A percentile compares a stretch with the other conserved stretches of the same genome.
phyloP scores from a whole-genome alignment of 2,797 vertebrate genomes.

The Enteromius paludinosus region DNA sequence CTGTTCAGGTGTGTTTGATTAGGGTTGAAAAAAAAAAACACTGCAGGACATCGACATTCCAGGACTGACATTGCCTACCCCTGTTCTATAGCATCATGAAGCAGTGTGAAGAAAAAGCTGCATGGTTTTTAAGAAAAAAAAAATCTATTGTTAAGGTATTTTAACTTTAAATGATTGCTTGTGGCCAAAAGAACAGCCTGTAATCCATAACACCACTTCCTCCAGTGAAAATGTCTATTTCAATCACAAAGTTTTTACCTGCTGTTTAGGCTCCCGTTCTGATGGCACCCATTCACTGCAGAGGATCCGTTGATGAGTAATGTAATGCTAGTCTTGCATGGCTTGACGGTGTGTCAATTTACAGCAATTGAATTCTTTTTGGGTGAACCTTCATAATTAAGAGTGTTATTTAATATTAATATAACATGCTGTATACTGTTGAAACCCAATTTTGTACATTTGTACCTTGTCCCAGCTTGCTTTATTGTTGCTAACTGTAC shows the following conservation, averaged over 20 bases:
- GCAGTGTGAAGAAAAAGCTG: background rate
- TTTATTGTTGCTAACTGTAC: conserved; percentile 39
- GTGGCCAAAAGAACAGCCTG: background rate
- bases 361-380: background rate
- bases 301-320: background rate
- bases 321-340: background rate
- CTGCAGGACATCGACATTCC: no score
- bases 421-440: background rate
- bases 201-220: background rate
- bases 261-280: background rate
- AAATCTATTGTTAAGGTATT: background rate
- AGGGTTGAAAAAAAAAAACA: no score
- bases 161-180: background rate
- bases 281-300: background rate
- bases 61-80: no score
- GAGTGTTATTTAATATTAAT: background rate
- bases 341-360: background rate
- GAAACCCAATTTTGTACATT: background rate
- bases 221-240: background rate
- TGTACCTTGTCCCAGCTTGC: background rate
- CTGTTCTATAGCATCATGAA: no score
- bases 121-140: background rate
- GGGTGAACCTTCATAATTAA: background rate
- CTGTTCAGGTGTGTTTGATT: no score
- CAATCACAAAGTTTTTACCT: background rate